Base-by-base conservation (phyloP, 2,797 vertebrate species). In the Mareca penelope region DNA sequence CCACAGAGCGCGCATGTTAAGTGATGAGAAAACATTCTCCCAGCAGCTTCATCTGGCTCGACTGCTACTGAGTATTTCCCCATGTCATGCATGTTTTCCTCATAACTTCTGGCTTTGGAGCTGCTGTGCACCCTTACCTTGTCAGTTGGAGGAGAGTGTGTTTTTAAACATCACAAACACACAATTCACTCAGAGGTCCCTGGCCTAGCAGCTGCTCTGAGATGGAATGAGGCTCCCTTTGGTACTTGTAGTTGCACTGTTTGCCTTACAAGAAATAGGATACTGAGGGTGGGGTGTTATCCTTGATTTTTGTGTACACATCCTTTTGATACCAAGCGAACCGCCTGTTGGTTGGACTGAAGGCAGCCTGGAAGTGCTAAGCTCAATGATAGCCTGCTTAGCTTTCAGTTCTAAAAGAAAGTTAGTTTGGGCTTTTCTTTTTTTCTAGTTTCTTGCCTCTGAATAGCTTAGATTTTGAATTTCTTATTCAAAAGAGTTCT, bases 1-100 rank as follows among this genome's bases (percentile, higher is more conserved):
- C 94, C 83, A 77, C 56, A 24, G 82, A 89, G 69, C 53, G 97
- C 16, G 1, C 15, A 48, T 95, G 92, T 94, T 90, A 88, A 22
- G 70, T 5, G 16, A 57, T 89, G 91, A 89, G 57, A 84, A 95
- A 96, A 82, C 37, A 16, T 69, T 87, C 88, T 92, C 55, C 63
- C 77, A 76, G 90, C 65, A 89, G 39, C 81, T 76, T 78, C 39
- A 24, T 76, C 87, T 78, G 92, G 53, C 70, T 76, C 11, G 0
- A 1, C 48, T 75, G 48, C 89, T 78, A 2, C 61, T 0, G 2
- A 80, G 42, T 12, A 2, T 60, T 93, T 93, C 12, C 26, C 50
- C 0, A 0, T 48, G 46, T 56, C 15, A 2, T 1, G 9, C 0
- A 0, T 87, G 80, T 75, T 94, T 80, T 87, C 61, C 55, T 90